Base-by-base conservation (phyloP, 1,140 invertebrate species). In the Heliconius hermathena region DNA sequence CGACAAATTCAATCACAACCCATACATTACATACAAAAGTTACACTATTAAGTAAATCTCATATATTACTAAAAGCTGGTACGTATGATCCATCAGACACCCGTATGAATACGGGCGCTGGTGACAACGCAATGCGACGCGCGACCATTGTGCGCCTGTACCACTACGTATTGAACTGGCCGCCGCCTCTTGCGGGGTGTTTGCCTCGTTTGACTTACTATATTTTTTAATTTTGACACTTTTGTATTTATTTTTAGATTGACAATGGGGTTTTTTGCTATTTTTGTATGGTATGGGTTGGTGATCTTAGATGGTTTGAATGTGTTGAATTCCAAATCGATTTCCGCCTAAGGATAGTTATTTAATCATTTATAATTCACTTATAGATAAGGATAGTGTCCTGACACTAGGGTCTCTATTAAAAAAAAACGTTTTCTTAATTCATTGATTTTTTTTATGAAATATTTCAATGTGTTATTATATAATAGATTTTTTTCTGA, bases 51-150 rank as follows among this genome's bases (percentile, higher is more conserved):
- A 66, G 22, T 29, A 66, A 66, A 26, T 29, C 11, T 26, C 60
- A 85, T 85, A 87, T 82, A 81, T 83, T 80, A 81, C 60, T 81
- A 85, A 83, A 85, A 83, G 71, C 79, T 46, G 79, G 81, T 82
- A 87, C 81, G 26, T 84, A 90, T 88, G 90, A 87, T 90, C 90
- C 88, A 87, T 90, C 90, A 91, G 83, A 33, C 22, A 29, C 75
- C 54, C 46, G 82, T 81, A 88, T 87, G 86, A 89, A 90, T 90
- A 85, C 75, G 70, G 77, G 81, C 73, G 84, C 84, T 85, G 84
- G 85, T 88, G 90, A 91, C 90, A 91, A 90, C 86, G 88, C 88
- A 89, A 89, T 90, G 88, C 88, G 83, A 83, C 82, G 78, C 81
- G 77, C 79, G 73, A 80, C 81, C 84, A 91, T 91, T 90, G 88